Conservation (phyloP, 2,888 invertebrate species). For the Lithodes maja region DNA sequence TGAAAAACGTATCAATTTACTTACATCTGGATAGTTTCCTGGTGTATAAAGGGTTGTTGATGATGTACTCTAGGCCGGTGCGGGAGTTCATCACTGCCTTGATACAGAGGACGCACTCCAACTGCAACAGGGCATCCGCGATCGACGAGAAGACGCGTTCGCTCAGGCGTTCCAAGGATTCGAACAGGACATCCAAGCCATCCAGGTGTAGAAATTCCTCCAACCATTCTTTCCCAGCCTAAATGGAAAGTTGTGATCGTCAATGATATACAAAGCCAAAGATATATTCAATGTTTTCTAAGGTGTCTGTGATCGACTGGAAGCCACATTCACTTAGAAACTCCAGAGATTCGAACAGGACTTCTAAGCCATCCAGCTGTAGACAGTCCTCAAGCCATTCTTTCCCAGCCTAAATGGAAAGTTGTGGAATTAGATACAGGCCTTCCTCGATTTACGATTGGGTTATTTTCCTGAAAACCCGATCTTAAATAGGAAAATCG, state of each 20-base stretch:
- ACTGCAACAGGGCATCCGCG: constrained; percentile 75
- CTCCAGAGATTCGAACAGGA: constrained; percentile 75
- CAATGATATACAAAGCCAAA: too few species aligned
- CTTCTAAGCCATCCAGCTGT: constrained; percentile 75
- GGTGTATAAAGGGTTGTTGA: constrained; percentile 74
- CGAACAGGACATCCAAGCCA: constrained; percentile 75
- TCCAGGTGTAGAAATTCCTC: constrained; percentile 75
- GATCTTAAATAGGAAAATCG: too few species aligned
- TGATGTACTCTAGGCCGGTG: constrained; percentile 75
- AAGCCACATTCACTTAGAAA: constrained; percentile 73
- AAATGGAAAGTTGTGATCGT: too few species aligned
- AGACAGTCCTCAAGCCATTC: constrained; percentile 76
- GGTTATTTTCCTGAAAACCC: too few species aligned
- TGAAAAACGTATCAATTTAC: too few species aligned
- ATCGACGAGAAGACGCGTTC: constrained; percentile 72
- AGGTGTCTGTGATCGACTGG: too few species aligned
- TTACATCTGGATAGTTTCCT: constrained; percentile 75
- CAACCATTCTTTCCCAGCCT: constrained; percentile 74
- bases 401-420: constrained; percentile 58
- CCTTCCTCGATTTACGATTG: too few species aligned
- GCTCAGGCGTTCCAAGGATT: constrained; percentile 74
- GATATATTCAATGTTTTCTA: too few species aligned
- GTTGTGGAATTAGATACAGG: too few species aligned
- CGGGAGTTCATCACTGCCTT: constrained; percentile 75
- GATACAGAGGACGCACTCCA: constrained; percentile 76